These are phyloP conservation scores for Sphyrna mokarran DNA, from an alignment of 2,113 vertebrate species.

Conservation along the genomic window DNA sequence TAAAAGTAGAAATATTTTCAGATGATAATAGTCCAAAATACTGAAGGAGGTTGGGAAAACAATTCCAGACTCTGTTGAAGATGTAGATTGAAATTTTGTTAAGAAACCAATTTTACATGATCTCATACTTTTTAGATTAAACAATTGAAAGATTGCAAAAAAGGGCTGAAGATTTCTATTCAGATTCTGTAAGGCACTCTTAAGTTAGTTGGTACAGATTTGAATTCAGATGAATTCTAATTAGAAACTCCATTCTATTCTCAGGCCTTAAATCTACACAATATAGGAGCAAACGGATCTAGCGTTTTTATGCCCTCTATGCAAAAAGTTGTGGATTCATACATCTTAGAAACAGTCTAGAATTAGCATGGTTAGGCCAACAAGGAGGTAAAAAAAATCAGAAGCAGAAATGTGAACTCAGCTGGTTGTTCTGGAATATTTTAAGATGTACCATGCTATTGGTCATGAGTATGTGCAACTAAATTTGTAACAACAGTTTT, in stretches of 20 bases:
- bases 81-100: neutral
- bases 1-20: neutral
- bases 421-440: too few relatives aligned
- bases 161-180: neutral
- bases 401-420: too few relatives aligned
- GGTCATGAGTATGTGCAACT: neutral
- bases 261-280: neutral
- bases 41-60: neutral
- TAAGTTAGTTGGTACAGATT: too few relatives aligned
- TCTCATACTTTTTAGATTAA: neutral
- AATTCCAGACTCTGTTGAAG: neutral
- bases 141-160: neutral
- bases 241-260: neutral
- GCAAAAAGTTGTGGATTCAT: neutral
- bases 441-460: too few relatives aligned
- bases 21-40: neutral
- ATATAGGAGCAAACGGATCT: neutral
- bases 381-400: too few relatives aligned
- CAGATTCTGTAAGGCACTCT: neutral
- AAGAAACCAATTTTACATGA: neutral
- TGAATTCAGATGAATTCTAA: neutral
- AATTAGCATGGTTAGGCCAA: neutral
- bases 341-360: neutral
- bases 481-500: neutral
- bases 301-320: neutral